A percentile compares a stretch with the other conserved stretches of the same genome.
Evolutionary conservation across 2,888 invertebrate species (phyloP).

Genomic region (Mongoloraphidia duomilia): DNA sequence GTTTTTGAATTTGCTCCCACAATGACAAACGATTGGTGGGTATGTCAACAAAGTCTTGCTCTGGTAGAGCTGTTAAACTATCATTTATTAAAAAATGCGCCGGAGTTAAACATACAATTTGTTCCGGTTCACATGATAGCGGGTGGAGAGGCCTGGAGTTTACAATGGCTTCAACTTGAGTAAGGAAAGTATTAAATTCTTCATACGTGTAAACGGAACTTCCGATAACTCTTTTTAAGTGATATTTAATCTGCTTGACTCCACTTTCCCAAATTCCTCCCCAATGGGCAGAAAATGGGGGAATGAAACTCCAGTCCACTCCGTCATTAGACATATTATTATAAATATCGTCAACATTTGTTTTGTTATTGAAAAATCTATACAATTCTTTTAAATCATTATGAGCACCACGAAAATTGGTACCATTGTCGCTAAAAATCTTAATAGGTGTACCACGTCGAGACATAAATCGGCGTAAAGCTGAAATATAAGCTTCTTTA

Average conservation of each 20-base stretch:
- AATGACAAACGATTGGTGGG: conserved; percentile 2
- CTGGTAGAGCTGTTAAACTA: conserved; percentile 5
- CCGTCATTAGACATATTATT: too few species aligned
- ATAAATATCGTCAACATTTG: too few species aligned
- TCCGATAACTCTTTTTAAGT: conserved; percentile 15
- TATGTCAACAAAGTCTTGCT: too few species aligned
- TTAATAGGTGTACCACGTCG: not conserved
- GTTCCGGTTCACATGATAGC: conserved; percentile 7
- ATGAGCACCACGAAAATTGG: not conserved
- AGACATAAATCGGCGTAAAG: not conserved
- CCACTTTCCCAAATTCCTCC: conserved; percentile 20
- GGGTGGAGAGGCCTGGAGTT: conserved; percentile 15
- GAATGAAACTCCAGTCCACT: too few species aligned
- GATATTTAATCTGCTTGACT: conserved; percentile 18
- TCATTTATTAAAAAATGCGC: conserved; percentile 8
- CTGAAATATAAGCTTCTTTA: not conserved
- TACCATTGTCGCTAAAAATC: not conserved
- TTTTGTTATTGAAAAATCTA: too few species aligned
- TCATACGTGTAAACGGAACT: conserved; percentile 13
- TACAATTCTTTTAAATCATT: not conserved
- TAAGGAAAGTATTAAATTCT: conserved; percentile 15
- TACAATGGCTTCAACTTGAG: conserved; percentile 15
- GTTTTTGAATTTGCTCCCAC: conserved; percentile 9
- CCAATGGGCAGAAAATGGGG: too few species aligned
- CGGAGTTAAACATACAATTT: conserved; percentile 6